These are phyloP conservation scores for Watsonalla cultraria DNA, from an alignment of 2,888 invertebrate genomes.

Conservation along the genomic window DNA sequence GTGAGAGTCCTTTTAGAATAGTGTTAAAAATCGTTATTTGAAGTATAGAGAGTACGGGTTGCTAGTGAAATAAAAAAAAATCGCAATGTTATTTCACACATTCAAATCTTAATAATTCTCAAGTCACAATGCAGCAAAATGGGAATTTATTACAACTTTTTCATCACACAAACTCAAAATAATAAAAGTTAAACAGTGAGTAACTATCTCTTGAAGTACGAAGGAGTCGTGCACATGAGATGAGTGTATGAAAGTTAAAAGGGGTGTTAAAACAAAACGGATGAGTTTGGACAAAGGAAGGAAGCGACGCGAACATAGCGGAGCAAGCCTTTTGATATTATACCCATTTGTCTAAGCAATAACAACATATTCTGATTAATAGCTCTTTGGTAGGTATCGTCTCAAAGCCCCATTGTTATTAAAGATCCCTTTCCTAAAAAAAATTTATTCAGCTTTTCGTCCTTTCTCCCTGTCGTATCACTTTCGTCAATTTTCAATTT, in stretches of 20 bases:
- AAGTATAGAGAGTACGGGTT: no score
- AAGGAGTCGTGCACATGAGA: conserved; percentile 62
- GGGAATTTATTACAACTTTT: no score
- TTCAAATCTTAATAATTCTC: no score
- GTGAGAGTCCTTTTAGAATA: no score
- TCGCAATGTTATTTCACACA: no score
- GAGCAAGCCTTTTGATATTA: conserved; percentile 66
- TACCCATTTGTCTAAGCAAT: conserved; percentile 41
- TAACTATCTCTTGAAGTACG: conserved; percentile 32
- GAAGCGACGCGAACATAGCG: conserved; percentile 62
- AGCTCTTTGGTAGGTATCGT: conserved; percentile 26
- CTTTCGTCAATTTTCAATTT: not conserved
- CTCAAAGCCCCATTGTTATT: conserved; percentile 14
- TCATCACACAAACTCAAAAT: not conserved
- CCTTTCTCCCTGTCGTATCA: not conserved
- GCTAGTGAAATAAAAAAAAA: no score
- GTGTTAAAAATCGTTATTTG: no score
- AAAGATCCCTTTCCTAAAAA: conserved; percentile 6
- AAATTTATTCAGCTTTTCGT: not conserved
- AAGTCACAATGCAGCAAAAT: no score
- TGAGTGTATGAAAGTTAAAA: conserved; percentile 70
- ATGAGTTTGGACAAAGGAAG: conserved; percentile 76
- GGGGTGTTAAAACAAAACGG: conserved; percentile 78
- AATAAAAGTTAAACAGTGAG: conserved; percentile 20
- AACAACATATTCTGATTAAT: conserved; percentile 75